phyloP scores from a whole-genome alignment of 92 coral and sea anemone genomes.

The Siderastrea radians region DNA sequence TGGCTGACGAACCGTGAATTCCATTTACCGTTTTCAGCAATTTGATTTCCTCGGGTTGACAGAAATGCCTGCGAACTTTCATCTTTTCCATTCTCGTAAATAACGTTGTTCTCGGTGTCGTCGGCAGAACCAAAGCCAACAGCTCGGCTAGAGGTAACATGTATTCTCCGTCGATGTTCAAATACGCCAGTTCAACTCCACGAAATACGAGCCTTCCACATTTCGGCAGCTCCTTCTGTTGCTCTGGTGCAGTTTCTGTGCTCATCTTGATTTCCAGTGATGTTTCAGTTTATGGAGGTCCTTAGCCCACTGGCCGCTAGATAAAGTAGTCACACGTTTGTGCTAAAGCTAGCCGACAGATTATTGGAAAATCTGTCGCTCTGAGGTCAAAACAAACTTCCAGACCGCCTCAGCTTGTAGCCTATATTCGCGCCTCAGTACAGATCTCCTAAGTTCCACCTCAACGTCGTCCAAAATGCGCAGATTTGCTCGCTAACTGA shows the following conservation, averaged over 20 bases:
- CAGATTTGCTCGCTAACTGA: conserved; percentile 9
- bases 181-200: conserved; percentile 91
- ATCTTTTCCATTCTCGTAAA: conserved; percentile 97
- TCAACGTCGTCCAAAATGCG: conserved; percentile 39
- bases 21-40: conserved; percentile 92
- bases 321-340: conserved; percentile 16
- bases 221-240: conserved; percentile 37
- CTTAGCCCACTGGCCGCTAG: conserved; percentile 18
- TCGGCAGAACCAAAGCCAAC: conserved; percentile 79
- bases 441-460: conserved; percentile 15
- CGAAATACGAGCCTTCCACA: conserved; percentile 88
- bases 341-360: conserved; percentile 23
- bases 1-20: conserved; percentile 94
- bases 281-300: conserved; percentile 15
- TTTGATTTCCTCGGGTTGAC: conserved; percentile 84
- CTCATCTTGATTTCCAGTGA: conserved; percentile 53
- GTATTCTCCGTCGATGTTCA: conserved; percentile 86
- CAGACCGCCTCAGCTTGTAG: conserved; percentile 23
- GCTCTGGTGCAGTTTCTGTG: conserved; percentile 32
- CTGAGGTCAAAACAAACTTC: conserved; percentile 20
- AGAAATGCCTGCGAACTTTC: conserved; percentile 92
- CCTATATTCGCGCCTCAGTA: conserved; percentile 3
- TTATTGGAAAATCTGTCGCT: conserved; percentile 25
- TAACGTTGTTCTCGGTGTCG: conserved; percentile 90
- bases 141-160: conserved; percentile 92